Evolutionary conservation across 2,113 vertebrate genomes (phyloP).

Genomic region (Arenaria interpres): DNA sequence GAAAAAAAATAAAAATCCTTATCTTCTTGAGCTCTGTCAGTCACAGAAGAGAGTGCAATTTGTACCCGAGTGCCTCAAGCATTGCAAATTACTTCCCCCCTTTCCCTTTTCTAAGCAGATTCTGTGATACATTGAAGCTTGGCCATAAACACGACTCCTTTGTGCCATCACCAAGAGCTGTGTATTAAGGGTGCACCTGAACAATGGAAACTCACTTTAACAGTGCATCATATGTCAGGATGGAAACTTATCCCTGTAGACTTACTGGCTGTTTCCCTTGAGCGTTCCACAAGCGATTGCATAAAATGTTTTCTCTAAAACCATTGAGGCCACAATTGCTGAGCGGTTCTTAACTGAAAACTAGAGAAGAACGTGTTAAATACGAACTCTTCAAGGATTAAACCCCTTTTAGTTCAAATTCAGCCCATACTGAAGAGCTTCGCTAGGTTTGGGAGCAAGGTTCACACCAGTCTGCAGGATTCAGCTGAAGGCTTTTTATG

Average conservation of each 20-base stretch:
- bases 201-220: neutral
- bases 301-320: neutral
- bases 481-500: neutral
- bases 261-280: neutral
- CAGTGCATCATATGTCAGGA: neutral
- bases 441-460: neutral
- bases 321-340: neutral
- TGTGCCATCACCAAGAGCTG: neutral
- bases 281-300: neutral
- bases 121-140: neutral
- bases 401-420: neutral
- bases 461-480: neutral
- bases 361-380: neutral
- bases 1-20: neutral
- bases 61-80: neutral
- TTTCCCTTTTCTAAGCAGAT: neutral
- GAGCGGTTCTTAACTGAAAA: neutral
- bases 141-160: neutral
- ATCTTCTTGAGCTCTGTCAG: slow-evolving; percentile 7
- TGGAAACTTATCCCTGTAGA: neutral
- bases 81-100: neutral
- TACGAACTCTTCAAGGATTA: neutral
- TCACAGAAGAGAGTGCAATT: neutral
- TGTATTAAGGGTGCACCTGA: neutral
- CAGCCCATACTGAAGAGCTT: neutral